These are phyloP conservation scores for Chionodraco myersi DNA, from an alignment of 2,113 vertebrate species.

Conservation along the genomic window DNA sequence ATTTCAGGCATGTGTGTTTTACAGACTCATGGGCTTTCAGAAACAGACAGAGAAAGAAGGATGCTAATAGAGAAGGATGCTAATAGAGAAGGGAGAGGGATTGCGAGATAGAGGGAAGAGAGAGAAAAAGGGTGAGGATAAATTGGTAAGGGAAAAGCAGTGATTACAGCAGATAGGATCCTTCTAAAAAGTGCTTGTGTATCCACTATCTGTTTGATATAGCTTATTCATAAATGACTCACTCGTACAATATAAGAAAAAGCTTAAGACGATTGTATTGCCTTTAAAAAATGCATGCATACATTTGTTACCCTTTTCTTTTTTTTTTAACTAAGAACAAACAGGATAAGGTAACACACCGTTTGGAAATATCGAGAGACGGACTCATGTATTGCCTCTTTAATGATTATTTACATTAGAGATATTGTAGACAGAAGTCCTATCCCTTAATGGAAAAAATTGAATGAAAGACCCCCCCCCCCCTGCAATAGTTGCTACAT, in stretches of 20 bases:
- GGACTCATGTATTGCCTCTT: no score
- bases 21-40: conserved; percentile 6
- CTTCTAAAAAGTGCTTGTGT: background rate
- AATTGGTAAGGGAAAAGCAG: conserved; percentile 13
- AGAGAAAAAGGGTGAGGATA: conserved; percentile 21
- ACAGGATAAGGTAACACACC: no score
- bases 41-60: conserved; percentile 1
- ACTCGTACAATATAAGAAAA: no score
- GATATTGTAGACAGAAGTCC: no score
- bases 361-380: no score
- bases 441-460: no score
- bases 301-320: background rate
- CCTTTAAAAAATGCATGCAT: background rate
- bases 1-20: conserved; percentile 33
- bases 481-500: background rate
- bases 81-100: background rate
- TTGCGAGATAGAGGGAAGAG: conserved; percentile 60
- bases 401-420: no score
- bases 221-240: background rate
- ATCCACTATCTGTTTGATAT: no score
- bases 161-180: conserved; percentile 1
- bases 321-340: no score
- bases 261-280: background rate
- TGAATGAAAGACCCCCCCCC: no score
- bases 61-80: background rate